phyloP scores from a whole-genome alignment of 2,113 vertebrate genomes.

The Laticauda colubrina region DNA sequence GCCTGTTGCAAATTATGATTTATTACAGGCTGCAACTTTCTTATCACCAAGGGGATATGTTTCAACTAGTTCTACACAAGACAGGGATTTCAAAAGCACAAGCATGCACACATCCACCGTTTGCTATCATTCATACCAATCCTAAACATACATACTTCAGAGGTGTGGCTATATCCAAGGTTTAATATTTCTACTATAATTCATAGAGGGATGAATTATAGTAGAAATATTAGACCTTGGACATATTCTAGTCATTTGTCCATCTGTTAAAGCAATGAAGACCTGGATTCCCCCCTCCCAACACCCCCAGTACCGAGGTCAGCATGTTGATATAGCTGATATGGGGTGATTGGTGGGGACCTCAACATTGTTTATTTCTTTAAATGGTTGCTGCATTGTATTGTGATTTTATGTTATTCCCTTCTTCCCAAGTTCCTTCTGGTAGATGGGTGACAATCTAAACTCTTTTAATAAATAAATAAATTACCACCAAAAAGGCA shows the following conservation, averaged over 20 bases:
- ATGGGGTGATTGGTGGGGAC: background rate
- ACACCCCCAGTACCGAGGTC: background rate
- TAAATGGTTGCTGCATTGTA: background rate
- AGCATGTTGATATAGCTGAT: background rate
- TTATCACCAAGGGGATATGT: background rate
- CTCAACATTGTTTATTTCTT: background rate
- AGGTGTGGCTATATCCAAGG: background rate
- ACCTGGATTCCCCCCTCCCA: background rate
- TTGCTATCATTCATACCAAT: background rate
- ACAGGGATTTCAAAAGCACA: background rate
- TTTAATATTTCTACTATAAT: background rate
- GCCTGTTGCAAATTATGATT: background rate
- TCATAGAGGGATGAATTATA: too few species aligned
- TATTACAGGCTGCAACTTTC: background rate
- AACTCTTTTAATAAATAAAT: background rate
- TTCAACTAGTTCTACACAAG: constrained; percentile 8
- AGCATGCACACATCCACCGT: background rate
- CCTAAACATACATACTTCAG: background rate
- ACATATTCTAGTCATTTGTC: background rate
- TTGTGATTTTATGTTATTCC: background rate
- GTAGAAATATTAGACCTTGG: too few species aligned
- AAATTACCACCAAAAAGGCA: background rate
- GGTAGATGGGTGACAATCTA: background rate
- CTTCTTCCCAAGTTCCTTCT: background rate
- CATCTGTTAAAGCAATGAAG: background rate